Evolutionary conservation across 2,797 vertebrate genomes (phyloP).

Genomic region (Paramormyrops hopkinsi): DNA sequence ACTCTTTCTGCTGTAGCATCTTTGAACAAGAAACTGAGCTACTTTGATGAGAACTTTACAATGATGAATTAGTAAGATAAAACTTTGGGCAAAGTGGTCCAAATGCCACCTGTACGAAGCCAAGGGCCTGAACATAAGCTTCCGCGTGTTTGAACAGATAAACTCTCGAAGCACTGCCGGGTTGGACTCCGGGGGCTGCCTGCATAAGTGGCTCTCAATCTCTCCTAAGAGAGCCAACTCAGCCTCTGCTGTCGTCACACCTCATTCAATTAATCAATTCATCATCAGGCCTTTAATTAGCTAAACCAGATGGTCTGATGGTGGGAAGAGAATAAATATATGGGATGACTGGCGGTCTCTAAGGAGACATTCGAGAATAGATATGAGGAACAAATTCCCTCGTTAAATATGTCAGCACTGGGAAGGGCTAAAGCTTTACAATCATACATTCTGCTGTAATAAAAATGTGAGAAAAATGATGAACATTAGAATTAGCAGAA

Average conservation of each 20-base stretch:
- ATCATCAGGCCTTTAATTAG: background rate
- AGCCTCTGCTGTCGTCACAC: constrained; percentile 1
- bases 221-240: background rate
- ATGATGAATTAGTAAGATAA: background rate
- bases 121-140: background rate
- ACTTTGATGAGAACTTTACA: background rate
- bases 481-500: background rate
- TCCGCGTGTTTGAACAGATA: background rate
- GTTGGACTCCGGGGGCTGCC: background rate
- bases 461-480: background rate
- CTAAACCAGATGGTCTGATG: background rate
- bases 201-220: background rate
- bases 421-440: background rate
- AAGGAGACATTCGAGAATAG: background rate
- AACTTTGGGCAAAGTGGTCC: background rate
- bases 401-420: background rate
- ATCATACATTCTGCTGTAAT: background rate
- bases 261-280: background rate
- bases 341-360: background rate
- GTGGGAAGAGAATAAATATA: background rate
- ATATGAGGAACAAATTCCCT: background rate
- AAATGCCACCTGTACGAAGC: background rate
- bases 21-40: background rate
- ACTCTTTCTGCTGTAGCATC: background rate
- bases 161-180: background rate